Evolutionary conservation across 2,797 vertebrate genomes (phyloP), one percentile per base, ranked within the genome.

Genomic region (Pantherophis vulpinus): DNA sequence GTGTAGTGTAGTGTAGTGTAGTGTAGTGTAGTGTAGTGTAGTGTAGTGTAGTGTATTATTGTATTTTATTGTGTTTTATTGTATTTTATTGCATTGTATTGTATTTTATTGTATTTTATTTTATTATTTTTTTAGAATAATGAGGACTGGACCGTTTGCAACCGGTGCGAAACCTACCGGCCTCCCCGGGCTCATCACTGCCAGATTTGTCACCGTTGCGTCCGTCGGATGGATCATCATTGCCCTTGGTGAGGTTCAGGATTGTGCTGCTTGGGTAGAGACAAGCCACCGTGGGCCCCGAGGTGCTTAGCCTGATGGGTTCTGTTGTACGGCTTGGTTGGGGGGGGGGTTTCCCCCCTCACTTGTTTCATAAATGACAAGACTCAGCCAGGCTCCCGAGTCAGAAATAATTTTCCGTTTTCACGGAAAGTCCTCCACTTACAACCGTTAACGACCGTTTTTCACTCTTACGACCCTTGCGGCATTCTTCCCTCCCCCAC

Each of bases 171-270:
- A 94, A 98, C 98, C 0, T 98, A 98, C 96, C 98, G 98, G 96
- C 98, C 98, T n/a, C 98, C 99, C 96, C 97, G 98, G 87, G 98
- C 98, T 3, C 98, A 98, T 94, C 99, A 99, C 96, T 99, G 98
- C 95, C 98, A 97, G 55, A 97, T 98, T 0, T 99, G 99, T 95
- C 98, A 97, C 94, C 98, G 98, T 96, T 99, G 99, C 0, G 98
- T 99, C 6, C 98, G 98, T 4, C 98, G 99, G 42, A 99, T 98
- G 0, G 99, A 99, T 96, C 99, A 99, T 89, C 99, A 99, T 97
- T 99, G 99, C 93, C 98, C 98, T 70, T 99, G 98, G 98, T 99
- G 27, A 99, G 98, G 98, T 97, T 97, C n/a, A 96, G 98, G 56
- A 95, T 96, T 96, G 97, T 98, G 60, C 97, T 95, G 98, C 11